Percentiles rank a stretch among this genome's conserved stretches.
These are phyloP conservation scores for Danio rerio DNA, from an alignment of 2,113 vertebrate species.

Conservation along the genomic window GRCz12tu NC_133195.1:37019501-37020000, in stretches of 20 bases:
- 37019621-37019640: slow-evolving; percentile 71
- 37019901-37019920: slow-evolving; percentile 13
- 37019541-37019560: slow-evolving; percentile 80
- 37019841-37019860: not conserved
- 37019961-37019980: slow-evolving; percentile 64
- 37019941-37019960: slow-evolving; percentile 75
- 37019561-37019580: slow-evolving; percentile 78
- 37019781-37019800: slow-evolving; percentile 35
- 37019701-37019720: slow-evolving; percentile 47
- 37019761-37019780: slow-evolving; percentile 67
- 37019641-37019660: slow-evolving; percentile 75
- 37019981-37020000: slow-evolving; percentile 52
- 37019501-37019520: slow-evolving; percentile 62
- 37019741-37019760: slow-evolving; percentile 20
- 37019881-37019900: not conserved
- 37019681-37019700: slow-evolving; percentile 22
- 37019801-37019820: not conserved
- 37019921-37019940: slow-evolving; percentile 46
- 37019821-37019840: slow-evolving; percentile 5
- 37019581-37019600: slow-evolving; percentile 73
- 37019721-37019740: not conserved
- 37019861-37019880: not conserved
- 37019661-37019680: slow-evolving; percentile 64
- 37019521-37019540: slow-evolving; percentile 75
- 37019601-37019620: slow-evolving; percentile 74